phyloP scores from a whole-genome alignment of 1,140 invertebrate species.

The Platyscapa corneri region DNA sequence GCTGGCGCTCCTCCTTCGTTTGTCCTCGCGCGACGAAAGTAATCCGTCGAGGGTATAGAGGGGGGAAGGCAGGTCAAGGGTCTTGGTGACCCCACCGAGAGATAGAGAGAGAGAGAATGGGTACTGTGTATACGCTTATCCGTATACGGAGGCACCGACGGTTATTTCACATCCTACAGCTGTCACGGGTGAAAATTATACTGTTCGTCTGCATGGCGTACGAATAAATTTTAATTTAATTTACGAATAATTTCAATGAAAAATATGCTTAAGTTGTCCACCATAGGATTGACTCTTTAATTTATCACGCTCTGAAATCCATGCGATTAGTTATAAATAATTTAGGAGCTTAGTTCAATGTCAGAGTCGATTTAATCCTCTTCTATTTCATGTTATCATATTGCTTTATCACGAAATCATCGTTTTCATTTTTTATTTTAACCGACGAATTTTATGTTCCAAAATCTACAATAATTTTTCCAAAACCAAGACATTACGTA shows the following conservation, averaged over 20 bases:
- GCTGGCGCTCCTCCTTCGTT: background rate
- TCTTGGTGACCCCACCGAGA: background rate
- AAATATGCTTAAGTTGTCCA: background rate
- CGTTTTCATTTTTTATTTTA: background rate
- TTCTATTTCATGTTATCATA: background rate
- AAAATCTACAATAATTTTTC: too few species aligned
- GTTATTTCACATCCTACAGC: background rate
- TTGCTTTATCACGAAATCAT: background rate
- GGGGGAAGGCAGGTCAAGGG: slow-evolving; percentile 11
- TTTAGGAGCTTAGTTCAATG: background rate
- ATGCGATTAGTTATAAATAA: slow-evolving; percentile 18
- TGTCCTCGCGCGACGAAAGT: background rate
- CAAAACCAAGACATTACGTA: too few species aligned
- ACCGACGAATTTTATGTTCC: too few species aligned
- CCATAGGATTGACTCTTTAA: slow-evolving; percentile 4
- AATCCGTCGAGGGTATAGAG: background rate
- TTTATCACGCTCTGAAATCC: background rate
- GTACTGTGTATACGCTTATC: background rate
- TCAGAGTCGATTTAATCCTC: background rate
- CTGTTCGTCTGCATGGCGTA: background rate
- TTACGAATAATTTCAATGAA: too few species aligned
- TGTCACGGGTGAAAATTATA: slow-evolving; percentile 30
- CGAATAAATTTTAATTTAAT: too few species aligned
- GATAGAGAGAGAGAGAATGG: background rate
- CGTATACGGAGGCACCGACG: background rate